A percentile compares a stretch with the other conserved stretches of the same genome.
Evolutionary conservation across 2,113 vertebrate genomes (phyloP).

Genomic region (Pangasianodon hypophthalmus): DNA sequence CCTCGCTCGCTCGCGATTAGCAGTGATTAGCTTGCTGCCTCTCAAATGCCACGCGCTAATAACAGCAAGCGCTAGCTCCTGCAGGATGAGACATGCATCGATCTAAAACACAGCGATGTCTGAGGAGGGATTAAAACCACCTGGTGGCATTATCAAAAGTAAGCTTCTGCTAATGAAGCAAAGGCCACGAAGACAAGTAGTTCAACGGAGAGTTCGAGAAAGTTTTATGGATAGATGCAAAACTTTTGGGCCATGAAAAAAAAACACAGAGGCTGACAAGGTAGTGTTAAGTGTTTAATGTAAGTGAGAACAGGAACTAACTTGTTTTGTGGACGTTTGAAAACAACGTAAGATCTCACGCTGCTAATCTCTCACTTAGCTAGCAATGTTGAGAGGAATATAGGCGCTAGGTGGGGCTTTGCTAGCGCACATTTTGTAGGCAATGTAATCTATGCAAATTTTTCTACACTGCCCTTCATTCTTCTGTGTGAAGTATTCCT

Average conservation of each 20-base stretch:
- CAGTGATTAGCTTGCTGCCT: constrained; percentile 39
- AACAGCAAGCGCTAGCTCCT: constrained; percentile 20
- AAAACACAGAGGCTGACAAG: no score
- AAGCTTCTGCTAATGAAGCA: constrained; percentile 23
- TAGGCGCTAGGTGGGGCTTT: not conserved
- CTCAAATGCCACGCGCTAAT: constrained; percentile 40
- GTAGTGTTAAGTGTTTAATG: no score
- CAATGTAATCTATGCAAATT: not conserved
- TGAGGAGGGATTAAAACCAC: constrained; percentile 15
- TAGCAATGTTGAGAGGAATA: not conserved
- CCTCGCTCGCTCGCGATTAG: constrained; percentile 1
- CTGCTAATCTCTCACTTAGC: not conserved
- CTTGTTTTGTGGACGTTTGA: not conserved
- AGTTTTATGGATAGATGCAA: not conserved
- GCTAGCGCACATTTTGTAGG: not conserved
- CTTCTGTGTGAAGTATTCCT: not conserved
- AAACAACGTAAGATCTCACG: not conserved
- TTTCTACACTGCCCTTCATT: not conserved
- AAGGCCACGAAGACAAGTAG: not conserved
- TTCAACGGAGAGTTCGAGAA: not conserved
- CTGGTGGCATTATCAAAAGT: constrained; percentile 36
- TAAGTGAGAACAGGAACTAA: not conserved
- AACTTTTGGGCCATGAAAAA: no score
- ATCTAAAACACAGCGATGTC: not conserved
- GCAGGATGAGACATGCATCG: not conserved